phyloP scores from a whole-genome alignment of 2,888 invertebrate species.

The Leucophora obtusa region DNA sequence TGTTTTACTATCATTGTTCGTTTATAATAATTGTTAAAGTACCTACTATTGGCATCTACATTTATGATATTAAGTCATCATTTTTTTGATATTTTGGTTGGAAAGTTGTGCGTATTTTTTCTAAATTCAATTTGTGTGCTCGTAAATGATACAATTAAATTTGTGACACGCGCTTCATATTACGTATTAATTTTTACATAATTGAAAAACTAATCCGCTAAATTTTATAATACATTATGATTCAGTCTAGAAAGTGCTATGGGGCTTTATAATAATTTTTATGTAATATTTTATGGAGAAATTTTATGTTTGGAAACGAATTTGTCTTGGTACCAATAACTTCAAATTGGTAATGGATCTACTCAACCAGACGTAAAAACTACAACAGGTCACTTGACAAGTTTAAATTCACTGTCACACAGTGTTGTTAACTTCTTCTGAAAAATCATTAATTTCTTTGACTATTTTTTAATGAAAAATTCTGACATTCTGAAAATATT shows the following conservation, averaged over 20 bases:
- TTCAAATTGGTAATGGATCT: too few species aligned
- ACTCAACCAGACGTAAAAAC: too few species aligned
- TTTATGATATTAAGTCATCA: neutral
- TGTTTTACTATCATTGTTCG: conserved; percentile 26
- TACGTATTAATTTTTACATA: conserved; percentile 14
- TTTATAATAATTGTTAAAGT: conserved; percentile 41
- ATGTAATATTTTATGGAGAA: neutral
- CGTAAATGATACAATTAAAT: conserved; percentile 26
- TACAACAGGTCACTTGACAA: too few species aligned
- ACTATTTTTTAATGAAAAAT: too few species aligned
- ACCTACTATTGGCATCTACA: conserved; percentile 4
- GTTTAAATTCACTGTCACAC: too few species aligned
- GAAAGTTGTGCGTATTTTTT: conserved; percentile 2
- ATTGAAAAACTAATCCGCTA: conserved; percentile 50
- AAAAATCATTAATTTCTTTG: too few species aligned
- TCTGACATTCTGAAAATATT: too few species aligned
- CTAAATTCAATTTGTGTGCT: conserved; percentile 33
- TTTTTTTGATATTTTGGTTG: neutral
- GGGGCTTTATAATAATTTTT: neutral
- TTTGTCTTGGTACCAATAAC: too few species aligned
- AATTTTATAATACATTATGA: neutral
- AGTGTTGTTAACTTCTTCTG: too few species aligned
- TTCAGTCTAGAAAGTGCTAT: neutral
- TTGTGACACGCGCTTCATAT: conserved; percentile 37
- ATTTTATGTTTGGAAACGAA: neutral